A percentile compares a stretch with the other conserved stretches of the same genome.
These are phyloP conservation scores for Dinocampus coccinellae DNA, from an alignment of 2,888 invertebrate species.

Conservation along the genomic window DNA sequence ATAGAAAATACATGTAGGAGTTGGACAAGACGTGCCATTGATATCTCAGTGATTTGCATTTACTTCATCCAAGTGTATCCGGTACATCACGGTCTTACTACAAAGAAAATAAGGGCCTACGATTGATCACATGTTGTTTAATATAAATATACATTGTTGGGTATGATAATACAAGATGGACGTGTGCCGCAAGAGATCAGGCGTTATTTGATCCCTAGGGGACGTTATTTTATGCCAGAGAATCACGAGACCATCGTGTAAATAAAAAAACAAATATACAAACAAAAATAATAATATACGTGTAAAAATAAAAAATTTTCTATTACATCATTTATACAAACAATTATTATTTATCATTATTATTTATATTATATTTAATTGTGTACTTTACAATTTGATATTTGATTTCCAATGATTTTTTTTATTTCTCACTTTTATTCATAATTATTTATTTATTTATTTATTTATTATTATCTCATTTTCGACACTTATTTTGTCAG, in stretches of 20 bases:
- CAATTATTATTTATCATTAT: neutral
- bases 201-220: neutral
- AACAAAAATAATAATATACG: neutral
- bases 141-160: neutral
- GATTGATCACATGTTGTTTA: neutral
- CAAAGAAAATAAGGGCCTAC: conserved; percentile 9
- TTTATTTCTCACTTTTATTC: neutral
- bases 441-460: neutral
- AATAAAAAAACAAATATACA: neutral
- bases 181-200: conserved; percentile 5
- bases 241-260: neutral
- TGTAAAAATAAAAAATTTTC: too few species aligned
- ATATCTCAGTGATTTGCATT: conserved; percentile 10
- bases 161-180: conserved; percentile 1
- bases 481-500: neutral
- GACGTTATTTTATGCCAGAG: neutral
- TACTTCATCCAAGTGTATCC: neutral
- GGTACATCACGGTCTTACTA: neutral
- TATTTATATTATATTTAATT: too few species aligned
- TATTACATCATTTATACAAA: too few species aligned
- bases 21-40: conserved; percentile 5
- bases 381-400: too few species aligned
- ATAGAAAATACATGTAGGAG: neutral
- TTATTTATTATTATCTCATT: too few species aligned
- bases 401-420: too few species aligned